Evolutionary conservation across 2,113 vertebrate genomes (phyloP).

Genomic region (Pluvianellus socialis): DNA sequence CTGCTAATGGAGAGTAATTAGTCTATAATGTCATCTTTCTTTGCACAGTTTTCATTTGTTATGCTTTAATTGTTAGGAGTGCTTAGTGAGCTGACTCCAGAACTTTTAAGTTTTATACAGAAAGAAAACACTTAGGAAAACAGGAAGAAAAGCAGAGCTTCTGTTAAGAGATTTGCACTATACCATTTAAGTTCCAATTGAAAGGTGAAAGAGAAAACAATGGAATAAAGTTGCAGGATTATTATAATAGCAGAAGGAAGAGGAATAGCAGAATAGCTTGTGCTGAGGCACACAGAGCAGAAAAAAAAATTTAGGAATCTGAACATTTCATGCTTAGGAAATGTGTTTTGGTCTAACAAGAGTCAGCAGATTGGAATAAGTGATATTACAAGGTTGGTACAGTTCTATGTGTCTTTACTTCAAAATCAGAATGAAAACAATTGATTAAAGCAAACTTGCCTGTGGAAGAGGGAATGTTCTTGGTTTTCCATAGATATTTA

Average conservation of each 20-base stretch:
- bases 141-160: not conserved
- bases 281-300: not conserved
- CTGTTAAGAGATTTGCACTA: not conserved
- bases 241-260: not conserved
- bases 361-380: not conserved
- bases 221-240: not conserved
- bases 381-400: not conserved
- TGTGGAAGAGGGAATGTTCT: not conserved
- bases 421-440: not conserved
- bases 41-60: conserved; percentile 1
- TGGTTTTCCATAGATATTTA: not conserved
- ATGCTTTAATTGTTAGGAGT: not conserved
- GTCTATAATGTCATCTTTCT: not conserved
- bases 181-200: not conserved
- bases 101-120: not conserved
- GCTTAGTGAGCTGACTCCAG: not conserved
- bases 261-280: not conserved
- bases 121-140: not conserved
- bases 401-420: not conserved
- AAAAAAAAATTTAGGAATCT: not conserved
- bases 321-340: not conserved
- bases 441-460: not conserved
- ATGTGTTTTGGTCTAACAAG: not conserved
- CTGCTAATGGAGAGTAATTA: not conserved
- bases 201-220: not conserved